Base-by-base conservation (phyloP, 2,113 vertebrate species). In the Nothocercus nigrocapillus region DNA sequence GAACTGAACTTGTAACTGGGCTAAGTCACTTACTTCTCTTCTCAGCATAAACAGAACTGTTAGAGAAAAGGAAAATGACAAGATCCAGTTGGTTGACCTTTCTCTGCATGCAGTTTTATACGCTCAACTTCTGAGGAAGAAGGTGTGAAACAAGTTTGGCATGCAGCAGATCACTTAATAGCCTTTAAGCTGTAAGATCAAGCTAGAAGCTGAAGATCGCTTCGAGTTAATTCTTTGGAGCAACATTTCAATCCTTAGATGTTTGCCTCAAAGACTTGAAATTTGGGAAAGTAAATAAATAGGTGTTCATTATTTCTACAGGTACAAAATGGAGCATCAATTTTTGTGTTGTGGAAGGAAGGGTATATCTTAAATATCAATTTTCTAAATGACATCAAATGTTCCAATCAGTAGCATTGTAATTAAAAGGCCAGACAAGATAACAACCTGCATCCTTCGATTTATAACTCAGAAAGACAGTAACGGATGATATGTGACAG, bases 401-500 rank as follows among this genome's bases (percentile, higher is more conserved):
- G 66, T 36, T 85, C 22, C 30, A 59, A 38, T 70, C 70, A 74
- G 36, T 44, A 54, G 36, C 36, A 14, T 36, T 74, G 28, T n/a
- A 84, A 4, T 47, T 54, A n/a, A 82, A 27, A n/a, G 36, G 34
- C 67, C 66, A 67, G 27, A n/a, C 32, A n/a, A 78, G 42, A 7
- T 56, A 78, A 64, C 21, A 18, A 62, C 62, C 16, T 20, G 75
- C 38, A 30, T 59, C 21, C 27, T 67, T 20, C 18, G 13, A 53
- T 61, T 24, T 47, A 0, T 44, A 77, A 45, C 15, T 62, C 67
- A 77, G 72, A 61, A 82, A 82, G 22, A 22, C 3, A 32, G 47
- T 61, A 21, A 9, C 0, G 38, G 25, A 4, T 40, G 49, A 49
- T 27, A 68, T 1, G 18, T 44, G 25, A 0, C 38, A 5, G 14